Evolutionary conservation across 2,113 vertebrate genomes (phyloP).

Genomic region (Brienomyrus longianalis): DNA sequence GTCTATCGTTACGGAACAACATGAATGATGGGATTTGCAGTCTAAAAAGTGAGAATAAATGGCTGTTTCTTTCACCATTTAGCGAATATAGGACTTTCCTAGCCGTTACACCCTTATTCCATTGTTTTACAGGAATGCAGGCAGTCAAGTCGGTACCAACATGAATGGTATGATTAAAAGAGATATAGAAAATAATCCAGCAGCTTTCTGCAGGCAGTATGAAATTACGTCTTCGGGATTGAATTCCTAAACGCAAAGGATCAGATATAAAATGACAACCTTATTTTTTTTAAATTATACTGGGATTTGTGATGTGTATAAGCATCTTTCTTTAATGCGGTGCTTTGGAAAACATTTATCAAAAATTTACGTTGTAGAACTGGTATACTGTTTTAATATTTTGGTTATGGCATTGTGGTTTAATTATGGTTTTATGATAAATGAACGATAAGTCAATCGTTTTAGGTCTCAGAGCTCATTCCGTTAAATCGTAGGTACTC

Average conservation of each 20-base stretch:
- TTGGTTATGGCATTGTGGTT: neutral
- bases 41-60: neutral
- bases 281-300: neutral
- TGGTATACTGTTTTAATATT: neutral
- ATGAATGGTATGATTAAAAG: neutral
- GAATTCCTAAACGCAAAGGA: neutral
- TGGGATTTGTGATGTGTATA: neutral
- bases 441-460: neutral
- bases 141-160: neutral
- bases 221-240: neutral
- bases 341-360: neutral
- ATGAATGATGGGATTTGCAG: neutral
- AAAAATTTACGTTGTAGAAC: neutral
- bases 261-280: neutral
- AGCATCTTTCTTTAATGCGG: neutral
- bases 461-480: neutral
- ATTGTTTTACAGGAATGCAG: slow-evolving; percentile 17
- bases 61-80: neutral
- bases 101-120: slow-evolving; percentile 4
- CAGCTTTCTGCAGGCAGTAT: neutral
- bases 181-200: neutral
- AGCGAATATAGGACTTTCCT: neutral
- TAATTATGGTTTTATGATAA: neutral
- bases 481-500: neutral
- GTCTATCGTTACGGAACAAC: neutral